A percentile compares a stretch with the other conserved stretches of the same genome.
Evolutionary conservation across 1,140 invertebrate species (phyloP).

Genomic region (Orchestia grillus): DNA sequence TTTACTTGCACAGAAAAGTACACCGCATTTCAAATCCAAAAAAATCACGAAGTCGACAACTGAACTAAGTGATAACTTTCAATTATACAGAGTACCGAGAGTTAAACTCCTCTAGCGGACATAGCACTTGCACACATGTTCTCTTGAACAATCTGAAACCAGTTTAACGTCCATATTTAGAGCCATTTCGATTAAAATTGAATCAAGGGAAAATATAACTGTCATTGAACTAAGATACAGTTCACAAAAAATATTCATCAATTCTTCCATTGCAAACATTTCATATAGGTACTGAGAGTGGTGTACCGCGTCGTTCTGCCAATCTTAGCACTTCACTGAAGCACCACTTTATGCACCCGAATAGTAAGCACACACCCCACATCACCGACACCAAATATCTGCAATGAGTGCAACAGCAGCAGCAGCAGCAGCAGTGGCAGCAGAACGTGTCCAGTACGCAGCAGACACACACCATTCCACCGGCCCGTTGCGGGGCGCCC

Average conservation of each 20-base stretch:
- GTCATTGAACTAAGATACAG: not conserved
- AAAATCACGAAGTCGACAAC: not conserved
- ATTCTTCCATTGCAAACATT: not conserved
- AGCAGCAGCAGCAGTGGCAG: not conserved
- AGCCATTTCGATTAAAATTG: not conserved
- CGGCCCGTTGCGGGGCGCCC: no score
- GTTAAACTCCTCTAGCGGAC: not conserved
- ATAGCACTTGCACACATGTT: not conserved
- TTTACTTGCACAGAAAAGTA: not conserved
- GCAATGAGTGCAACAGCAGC: not conserved
- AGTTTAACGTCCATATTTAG: no score
- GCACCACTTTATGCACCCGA: not conserved
- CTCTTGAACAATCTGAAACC: not conserved
- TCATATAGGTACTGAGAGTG: not conserved
- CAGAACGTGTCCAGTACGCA: no score
- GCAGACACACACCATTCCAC: not conserved
- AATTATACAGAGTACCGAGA: not conserved
- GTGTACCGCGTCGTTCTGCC: not conserved
- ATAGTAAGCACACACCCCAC: not conserved
- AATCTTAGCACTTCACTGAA: not conserved
- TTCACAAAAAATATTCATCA: not conserved
- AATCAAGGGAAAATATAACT: not conserved
- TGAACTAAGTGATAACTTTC: not conserved
- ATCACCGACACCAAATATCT: not conserved
- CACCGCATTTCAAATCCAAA: not conserved